These are phyloP conservation scores for Crotophaga sulcirostris DNA, from an alignment of 2,113 vertebrate species.

Conservation along the genomic window DNA sequence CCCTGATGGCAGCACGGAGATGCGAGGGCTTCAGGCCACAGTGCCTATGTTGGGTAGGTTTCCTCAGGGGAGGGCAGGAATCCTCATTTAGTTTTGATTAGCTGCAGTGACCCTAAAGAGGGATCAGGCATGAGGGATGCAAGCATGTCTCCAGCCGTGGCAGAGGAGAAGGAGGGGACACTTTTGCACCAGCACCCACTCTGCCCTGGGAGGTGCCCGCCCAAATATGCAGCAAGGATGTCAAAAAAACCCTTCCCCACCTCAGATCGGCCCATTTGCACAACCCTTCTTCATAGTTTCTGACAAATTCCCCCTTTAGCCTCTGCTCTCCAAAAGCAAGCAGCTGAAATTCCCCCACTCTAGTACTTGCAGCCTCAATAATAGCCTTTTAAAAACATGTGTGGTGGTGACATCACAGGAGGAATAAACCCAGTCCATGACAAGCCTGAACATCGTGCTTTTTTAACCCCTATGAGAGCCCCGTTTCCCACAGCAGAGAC, in stretches of 20 bases:
- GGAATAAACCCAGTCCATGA: rapidly evolving
- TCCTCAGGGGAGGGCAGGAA: neutral
- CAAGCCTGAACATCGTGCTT: rapidly evolving
- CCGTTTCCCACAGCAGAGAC: rapidly evolving
- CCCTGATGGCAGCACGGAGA: too few relatives aligned
- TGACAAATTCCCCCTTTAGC: neutral
- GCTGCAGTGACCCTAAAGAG: neutral
- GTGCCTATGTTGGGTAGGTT: neutral
- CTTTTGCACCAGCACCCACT: neutral
- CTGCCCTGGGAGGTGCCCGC: neutral
- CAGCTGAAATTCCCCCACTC: neutral
- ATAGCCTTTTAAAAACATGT: rapidly evolving
- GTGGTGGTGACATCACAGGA: rapidly evolving
- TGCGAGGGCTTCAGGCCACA: rapidly evolving
- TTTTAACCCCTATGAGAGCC: neutral
- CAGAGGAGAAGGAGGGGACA: neutral
- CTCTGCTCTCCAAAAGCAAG: neutral
- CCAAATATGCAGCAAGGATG: neutral
- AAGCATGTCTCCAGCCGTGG: rapidly evolving
- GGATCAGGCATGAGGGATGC: neutral
- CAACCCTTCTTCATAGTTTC: rapidly evolving
- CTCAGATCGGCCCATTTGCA: rapidly evolving
- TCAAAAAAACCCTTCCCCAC: neutral
- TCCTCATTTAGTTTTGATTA: neutral
- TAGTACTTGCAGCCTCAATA: rapidly evolving